These are phyloP conservation scores for Smutsia gigantea DNA, from an alignment of 2,797 vertebrate genomes.

Conservation along the genomic window DNA sequence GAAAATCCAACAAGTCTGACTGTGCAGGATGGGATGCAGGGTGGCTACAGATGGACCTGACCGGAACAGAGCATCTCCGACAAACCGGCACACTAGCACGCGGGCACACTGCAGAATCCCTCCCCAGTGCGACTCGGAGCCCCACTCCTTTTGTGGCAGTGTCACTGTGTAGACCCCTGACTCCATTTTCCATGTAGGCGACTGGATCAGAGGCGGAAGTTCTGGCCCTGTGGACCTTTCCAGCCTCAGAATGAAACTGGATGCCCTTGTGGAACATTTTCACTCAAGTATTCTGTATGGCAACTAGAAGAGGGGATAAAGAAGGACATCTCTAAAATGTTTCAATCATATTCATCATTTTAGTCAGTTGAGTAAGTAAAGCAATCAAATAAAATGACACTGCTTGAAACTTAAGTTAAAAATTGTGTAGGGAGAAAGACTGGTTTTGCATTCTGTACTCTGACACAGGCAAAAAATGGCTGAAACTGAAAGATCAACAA, in stretches of 20 bases:
- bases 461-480: slow-evolving; percentile 32
- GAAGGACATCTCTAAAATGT: background rate
- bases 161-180: background rate
- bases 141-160: background rate
- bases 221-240: background rate
- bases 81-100: background rate
- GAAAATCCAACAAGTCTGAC: background rate
- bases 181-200: slow-evolving; percentile 25
- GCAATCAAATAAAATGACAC: background rate
- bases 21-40: background rate
- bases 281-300: background rate
- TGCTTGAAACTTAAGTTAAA: background rate
- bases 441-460: slow-evolving; percentile 19
- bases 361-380: background rate
- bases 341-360: background rate
- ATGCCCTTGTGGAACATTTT: background rate
- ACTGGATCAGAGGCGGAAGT: slow-evolving; percentile 48
- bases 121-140: background rate
- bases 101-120: background rate
- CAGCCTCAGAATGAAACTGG: slow-evolving; percentile 48
- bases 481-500: slow-evolving; percentile 53
- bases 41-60: background rate
- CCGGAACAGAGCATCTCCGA: background rate
- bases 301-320: background rate
- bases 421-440: background rate